phyloP scores from a whole-genome alignment of 2,888 invertebrate genomes.

The Platyscelio sp. region DNA sequence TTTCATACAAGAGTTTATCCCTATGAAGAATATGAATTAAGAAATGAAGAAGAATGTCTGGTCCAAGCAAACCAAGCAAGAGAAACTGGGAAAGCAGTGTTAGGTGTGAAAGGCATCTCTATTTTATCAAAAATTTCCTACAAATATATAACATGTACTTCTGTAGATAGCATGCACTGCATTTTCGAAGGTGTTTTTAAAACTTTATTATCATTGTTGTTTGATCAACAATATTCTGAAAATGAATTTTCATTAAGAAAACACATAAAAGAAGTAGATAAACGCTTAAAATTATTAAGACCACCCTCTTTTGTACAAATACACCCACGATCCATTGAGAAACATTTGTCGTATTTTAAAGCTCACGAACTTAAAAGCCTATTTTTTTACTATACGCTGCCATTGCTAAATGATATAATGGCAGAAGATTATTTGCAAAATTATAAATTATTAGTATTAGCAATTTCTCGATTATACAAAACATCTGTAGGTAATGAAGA shows the following conservation, averaged over 20 bases:
- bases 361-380: background rate
- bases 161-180: conserved; percentile 1
- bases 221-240: background rate
- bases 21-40: background rate
- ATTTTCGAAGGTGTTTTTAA: background rate
- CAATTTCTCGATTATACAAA: background rate
- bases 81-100: background rate
- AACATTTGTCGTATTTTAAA: background rate
- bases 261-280: background rate
- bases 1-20: background rate
- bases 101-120: background rate
- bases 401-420: background rate
- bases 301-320: background rate
- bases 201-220: background rate
- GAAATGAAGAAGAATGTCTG: background rate
- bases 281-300: background rate
- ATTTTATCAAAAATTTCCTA: background rate
- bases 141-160: background rate
- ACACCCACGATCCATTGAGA: background rate
- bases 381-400: background rate
- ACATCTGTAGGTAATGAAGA: background rate
- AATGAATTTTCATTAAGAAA: background rate
- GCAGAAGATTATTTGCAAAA: background rate
- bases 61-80: background rate
- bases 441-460: background rate